These are phyloP conservation scores for Trinectes maculatus DNA, from an alignment of 2,113 vertebrate species.

Conservation along the genomic window DNA sequence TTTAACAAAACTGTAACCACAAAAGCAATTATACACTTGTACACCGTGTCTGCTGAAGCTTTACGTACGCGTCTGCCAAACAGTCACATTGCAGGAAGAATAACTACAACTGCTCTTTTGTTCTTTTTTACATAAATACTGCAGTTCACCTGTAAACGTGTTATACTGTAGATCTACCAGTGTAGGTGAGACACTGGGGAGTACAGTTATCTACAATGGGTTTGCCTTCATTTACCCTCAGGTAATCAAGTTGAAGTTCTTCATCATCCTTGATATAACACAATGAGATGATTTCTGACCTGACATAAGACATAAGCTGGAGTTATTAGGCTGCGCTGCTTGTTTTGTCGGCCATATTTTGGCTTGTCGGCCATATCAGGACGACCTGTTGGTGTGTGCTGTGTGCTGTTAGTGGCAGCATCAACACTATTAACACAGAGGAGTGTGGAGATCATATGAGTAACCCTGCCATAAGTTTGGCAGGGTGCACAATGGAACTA, in stretches of 20 bases:
- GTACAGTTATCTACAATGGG: not conserved
- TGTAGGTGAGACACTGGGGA: not conserved
- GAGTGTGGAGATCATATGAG: not conserved
- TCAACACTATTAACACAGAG: not conserved
- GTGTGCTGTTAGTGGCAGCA: conserved; percentile 10
- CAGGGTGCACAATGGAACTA: not conserved
- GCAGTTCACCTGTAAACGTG: too few species aligned
- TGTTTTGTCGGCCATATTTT: not conserved
- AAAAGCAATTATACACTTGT: not conserved
- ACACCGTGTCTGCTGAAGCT: not conserved
- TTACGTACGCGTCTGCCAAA: too few species aligned
- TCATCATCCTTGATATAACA: not conserved
- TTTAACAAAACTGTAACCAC: not conserved
- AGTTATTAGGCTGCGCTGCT: not conserved
- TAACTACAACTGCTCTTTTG: too few species aligned
- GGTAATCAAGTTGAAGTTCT: not conserved
- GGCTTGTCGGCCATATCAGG: not conserved
- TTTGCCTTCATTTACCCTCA: not conserved
- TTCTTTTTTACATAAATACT: not conserved
- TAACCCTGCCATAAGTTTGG: not conserved
- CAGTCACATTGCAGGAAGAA: too few species aligned
- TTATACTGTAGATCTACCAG: too few species aligned
- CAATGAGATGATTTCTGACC: not conserved
- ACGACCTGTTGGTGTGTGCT: not conserved
- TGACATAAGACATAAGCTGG: not conserved